Evolutionary conservation across 2,888 invertebrate genomes (phyloP).

Genomic region (Dryococelus australis): DNA sequence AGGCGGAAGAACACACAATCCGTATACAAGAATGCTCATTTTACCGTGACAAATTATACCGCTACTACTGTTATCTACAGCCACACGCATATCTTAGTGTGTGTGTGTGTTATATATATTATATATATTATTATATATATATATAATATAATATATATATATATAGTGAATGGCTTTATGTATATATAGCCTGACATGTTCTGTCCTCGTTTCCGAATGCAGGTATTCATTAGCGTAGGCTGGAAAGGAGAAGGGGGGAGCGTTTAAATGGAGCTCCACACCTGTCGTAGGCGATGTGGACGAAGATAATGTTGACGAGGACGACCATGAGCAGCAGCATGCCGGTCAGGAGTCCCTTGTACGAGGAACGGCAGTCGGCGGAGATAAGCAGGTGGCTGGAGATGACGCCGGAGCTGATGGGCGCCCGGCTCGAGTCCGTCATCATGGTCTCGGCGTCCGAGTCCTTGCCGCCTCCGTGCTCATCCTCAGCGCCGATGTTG

Average conservation of each 20-base stretch:
- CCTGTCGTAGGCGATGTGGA: slow-evolving; percentile 62
- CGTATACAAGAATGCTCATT: too few relatives aligned
- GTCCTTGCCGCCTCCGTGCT: slow-evolving; percentile 57
- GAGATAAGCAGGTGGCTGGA: slow-evolving; percentile 67
- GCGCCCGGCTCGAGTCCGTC: background rate
- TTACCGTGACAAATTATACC: too few relatives aligned
- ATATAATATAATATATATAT: too few relatives aligned
- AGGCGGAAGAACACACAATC: too few relatives aligned
- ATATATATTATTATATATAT: too few relatives aligned
- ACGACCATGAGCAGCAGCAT: slow-evolving; percentile 66
- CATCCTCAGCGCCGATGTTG: slow-evolving; percentile 67
- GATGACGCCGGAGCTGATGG: slow-evolving; percentile 26
- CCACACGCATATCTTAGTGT: too few relatives aligned
- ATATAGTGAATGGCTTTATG: too few relatives aligned
- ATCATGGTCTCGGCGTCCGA: slow-evolving; percentile 12
- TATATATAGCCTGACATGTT: too few relatives aligned
- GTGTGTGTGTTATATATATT: too few relatives aligned
- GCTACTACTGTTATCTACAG: too few relatives aligned
- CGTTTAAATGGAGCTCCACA: slow-evolving; percentile 49
- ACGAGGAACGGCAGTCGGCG: slow-evolving; percentile 79
- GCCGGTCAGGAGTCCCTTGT: slow-evolving; percentile 76
- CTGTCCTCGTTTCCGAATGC: too few relatives aligned
- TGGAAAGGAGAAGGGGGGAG: background rate
- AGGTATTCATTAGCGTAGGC: too few relatives aligned
- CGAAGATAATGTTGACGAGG: slow-evolving; percentile 67